Evolutionary conservation across 2,113 vertebrate species (phyloP), one percentile per base, ranked within the genome.

Genomic region (Clarias gariepinus): DNA sequence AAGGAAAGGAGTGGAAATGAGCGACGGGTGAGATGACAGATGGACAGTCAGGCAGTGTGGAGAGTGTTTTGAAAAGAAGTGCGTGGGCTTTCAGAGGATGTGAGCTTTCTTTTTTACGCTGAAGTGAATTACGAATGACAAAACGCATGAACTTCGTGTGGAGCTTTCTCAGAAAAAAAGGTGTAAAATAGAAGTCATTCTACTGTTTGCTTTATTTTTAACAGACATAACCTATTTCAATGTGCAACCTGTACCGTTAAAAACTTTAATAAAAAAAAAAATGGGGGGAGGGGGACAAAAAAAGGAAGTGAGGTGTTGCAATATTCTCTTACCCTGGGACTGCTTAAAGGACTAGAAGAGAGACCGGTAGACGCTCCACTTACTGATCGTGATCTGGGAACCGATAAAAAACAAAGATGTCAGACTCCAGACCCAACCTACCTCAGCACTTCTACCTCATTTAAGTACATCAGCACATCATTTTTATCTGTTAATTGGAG

Each of bases 261-360:
- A 55, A 12, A 74, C 21, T 15, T 12, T n/a, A n/a, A 73, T 16
- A 76, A 77, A 16, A 53, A 64, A 23, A 25, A 33, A 1, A 16
- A 85, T 80, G 25, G 23, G 47, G 8, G n/a, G 16, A 36, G 33
- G 33, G 33, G 33, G 3, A 1, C 1, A 19, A 21, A n/a, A 33
- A 63, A 57, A 33, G 0, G 74, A 87, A 25, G 60, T 36, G 16
- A n/a, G 4, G 66, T 60, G 78, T 18, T 81, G 83, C 81, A 18
- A 30, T 60, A 87, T 85, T 86, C 88, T 91, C 96, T 96, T 95
- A 98, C 97, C 96, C 97, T 94, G 74, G 97, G 97, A 92, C 97
- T 98, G 94, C 96, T 98, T 87, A 98, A 96, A 52, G 97, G 97
- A 87, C 97, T 98, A 90, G 97, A 97, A 52, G 97, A 98, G 52